phyloP scores from a whole-genome alignment of 1,140 invertebrate species.

The Cotesia glomerata region DNA sequence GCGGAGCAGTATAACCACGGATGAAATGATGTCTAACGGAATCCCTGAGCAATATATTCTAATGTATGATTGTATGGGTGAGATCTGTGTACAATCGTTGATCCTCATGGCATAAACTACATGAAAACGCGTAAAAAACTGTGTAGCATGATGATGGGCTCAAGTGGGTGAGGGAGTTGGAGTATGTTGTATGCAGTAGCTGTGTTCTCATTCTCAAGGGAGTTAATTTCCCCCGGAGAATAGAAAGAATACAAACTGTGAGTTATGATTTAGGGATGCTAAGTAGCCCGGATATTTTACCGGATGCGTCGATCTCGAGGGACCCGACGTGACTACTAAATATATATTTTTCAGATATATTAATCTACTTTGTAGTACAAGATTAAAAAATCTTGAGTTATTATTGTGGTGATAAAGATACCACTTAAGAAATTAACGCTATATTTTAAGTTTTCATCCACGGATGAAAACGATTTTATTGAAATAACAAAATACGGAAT shows the following conservation, averaged over 20 bases:
- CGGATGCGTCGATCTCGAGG: no score
- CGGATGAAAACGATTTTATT: no score
- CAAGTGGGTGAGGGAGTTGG: not conserved
- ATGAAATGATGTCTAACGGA: not conserved
- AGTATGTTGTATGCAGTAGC: not conserved
- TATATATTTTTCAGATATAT: no score
- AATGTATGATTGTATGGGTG: not conserved
- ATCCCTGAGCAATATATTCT: not conserved
- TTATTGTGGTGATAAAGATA: no score
- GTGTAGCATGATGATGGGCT: no score
- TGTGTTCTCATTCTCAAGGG: not conserved
- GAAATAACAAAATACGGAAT: no score
- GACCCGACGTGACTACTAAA: no score
- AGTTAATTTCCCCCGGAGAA: slow-evolving; percentile 1
- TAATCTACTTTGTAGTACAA: no score
- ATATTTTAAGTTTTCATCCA: no score
- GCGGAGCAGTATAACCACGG: not conserved
- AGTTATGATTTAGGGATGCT: slow-evolving; percentile 1
- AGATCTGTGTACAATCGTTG: not conserved
- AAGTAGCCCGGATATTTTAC: not conserved
- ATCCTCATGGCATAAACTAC: not conserved
- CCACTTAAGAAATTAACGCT: no score
- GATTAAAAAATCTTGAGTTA: no score
- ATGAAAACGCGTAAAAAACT: not conserved
- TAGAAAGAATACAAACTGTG: not conserved